Base-by-base conservation (phyloP, 2,113 vertebrate species). In the Aphelocoma coerulescens region DNA sequence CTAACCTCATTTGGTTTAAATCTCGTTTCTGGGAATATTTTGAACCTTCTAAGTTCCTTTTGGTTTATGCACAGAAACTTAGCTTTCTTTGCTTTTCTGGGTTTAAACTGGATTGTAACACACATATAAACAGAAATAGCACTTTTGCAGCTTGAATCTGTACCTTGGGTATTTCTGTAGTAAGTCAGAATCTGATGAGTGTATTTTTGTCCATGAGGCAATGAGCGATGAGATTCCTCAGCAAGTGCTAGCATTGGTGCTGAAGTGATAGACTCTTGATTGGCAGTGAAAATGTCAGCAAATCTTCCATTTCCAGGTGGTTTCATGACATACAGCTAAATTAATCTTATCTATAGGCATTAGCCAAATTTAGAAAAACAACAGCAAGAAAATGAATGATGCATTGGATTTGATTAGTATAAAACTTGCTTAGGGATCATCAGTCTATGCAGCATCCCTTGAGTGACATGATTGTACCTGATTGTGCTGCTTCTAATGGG, bases 241-340 rank as follows among this genome's bases (percentile, higher is more conserved):
- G 35, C 52, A 87, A 79, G 44, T 52, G 62, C 18, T 37, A 65
- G 44, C 49, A 57, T 79, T 87, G 57, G 37, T 85, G 69, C 54
- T 88, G 81, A 89, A 94, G 66, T 68, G 89, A 57, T 48, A 78
- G 48, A 30, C 8, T 78, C 35, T 44, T 95, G 80, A 81, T 44
- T 82, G 93, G 44, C 52, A 91, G 91, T 79, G 20, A 82, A 95
- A 94, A 69, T 58, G 74, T 73, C 91, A 94, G n/a, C 12, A 96
- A 89, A 79, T 91, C 49, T 88, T 91, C 69, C 44, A 54, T 75
- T 91, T 91, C 49, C 33, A n/a, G 61, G 33, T 92, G 46, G 30
- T 79, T 91, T 94, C 66, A 73, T 91, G 73, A 44, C 52, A 57
- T 72, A 46, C 22, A 68, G 52, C 27, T 78, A 87, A 89, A 82